Conservation (phyloP, 2,888 invertebrate genomes). For the Sipha maydis region DNA sequence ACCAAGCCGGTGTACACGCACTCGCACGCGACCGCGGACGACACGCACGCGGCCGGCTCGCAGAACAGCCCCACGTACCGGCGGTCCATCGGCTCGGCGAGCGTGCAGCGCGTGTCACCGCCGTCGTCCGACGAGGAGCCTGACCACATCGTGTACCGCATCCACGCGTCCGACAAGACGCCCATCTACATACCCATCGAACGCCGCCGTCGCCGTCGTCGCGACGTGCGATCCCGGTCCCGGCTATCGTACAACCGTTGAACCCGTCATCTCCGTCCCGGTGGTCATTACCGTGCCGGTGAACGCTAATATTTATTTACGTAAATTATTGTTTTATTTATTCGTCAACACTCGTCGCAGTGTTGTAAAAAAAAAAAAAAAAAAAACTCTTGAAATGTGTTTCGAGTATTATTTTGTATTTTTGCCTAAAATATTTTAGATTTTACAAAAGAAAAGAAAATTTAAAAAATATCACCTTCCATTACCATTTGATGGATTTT, state of each 20-base stretch:
- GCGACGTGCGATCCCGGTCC: not conserved
- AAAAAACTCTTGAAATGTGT: no score
- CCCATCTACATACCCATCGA: conserved; percentile 61
- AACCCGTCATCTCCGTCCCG: not conserved
- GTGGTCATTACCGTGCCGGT: not conserved
- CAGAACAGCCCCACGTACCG: conserved; percentile 54
- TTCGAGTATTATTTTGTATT: no score
- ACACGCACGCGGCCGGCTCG: conserved; percentile 61
- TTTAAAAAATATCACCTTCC: no score
- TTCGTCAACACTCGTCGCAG: not conserved
- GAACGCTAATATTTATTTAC: not conserved
- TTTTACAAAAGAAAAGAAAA: no score
- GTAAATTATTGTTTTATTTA: not conserved
- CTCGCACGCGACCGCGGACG: conserved; percentile 63
- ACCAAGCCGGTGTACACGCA: conserved; percentile 79
- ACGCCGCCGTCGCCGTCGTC: conserved; percentile 23
- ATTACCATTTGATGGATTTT: no score
- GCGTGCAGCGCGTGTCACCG: not conserved
- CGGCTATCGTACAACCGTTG: not conserved
- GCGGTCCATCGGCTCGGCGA: conserved; percentile 42
- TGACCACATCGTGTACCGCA: conserved; percentile 58
- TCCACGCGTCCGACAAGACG: conserved; percentile 53
- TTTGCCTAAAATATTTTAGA: no score
- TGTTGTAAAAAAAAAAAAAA: no score
- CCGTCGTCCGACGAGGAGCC: not conserved